Percentiles rank a stretch among this genome's conserved stretches.
Evolutionary conservation across 2,113 vertebrate species (phyloP).

Genomic region (Hymenochirus boettgeri): DNA sequence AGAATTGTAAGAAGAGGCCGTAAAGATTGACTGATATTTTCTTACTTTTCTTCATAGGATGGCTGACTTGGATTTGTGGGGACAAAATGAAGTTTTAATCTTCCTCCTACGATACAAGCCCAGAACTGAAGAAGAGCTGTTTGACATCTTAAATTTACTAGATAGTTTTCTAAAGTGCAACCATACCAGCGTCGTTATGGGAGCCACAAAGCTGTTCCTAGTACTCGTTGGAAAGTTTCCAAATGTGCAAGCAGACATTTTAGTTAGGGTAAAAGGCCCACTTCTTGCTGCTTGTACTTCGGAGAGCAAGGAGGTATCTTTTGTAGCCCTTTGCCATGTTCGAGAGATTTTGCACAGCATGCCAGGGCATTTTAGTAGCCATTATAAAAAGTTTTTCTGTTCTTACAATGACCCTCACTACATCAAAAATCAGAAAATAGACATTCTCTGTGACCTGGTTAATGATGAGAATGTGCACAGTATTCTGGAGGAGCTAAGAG

Average conservation of each 20-base stretch:
- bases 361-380: constrained; percentile 78
- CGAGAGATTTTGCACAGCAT: constrained; percentile 81
- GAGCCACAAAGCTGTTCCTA: constrained; percentile 87
- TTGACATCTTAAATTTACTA: constrained; percentile 87
- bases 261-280: constrained; percentile 73
- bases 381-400: constrained; percentile 97
- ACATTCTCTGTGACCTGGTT: constrained; percentile 91
- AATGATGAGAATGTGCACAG: constrained; percentile 91
- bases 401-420: constrained; percentile 88
- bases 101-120: constrained; percentile 86
- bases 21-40: neutral
- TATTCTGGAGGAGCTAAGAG: constrained; percentile 85
- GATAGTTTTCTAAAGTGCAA: constrained; percentile 79
- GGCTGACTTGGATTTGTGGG: constrained; percentile 87
- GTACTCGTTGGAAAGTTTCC: constrained; percentile 74
- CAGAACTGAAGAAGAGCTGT: constrained; percentile 83
- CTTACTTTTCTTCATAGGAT: constrained; percentile 63
- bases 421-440: constrained; percentile 93
- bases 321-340: constrained; percentile 85
- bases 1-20: too few species aligned
- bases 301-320: constrained; percentile 81
- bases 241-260: constrained; percentile 75
- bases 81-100: constrained; percentile 84
- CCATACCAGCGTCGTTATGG: constrained; percentile 78
- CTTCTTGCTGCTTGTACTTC: constrained; percentile 83